Base-by-base conservation (phyloP, 2,888 invertebrate species). In the Schizotus pectinicornis region DNA sequence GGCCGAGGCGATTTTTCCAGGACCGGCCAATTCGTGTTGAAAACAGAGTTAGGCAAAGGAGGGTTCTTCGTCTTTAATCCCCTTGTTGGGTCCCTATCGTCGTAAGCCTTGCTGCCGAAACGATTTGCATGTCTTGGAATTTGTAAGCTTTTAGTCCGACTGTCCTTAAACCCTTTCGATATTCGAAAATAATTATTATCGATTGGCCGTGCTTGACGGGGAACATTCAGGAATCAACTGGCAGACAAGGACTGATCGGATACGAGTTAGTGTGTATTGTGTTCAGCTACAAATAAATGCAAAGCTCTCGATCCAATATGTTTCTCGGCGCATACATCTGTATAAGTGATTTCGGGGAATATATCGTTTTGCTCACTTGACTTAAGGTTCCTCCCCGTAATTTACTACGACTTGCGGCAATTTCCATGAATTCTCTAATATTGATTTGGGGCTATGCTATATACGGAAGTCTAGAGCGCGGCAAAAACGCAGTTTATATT, bases 21-120 rank as follows among this genome's bases (percentile, higher is more conserved):
- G 70, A 70, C 67, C 69, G 63, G 63, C 63, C 63, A 67, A 74
- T 73, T 73, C 74, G 72, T 71, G 73, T 70, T 70, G 71, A 70
- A 74, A 74, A 73, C 69, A 69, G 72, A 69, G 70, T 73, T 71
- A 71, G 62, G 65, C 55, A 62, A 63, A 68, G 66, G 59, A 68
- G 63, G 65, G 67, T 65, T 65, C 39, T 48, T 41, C 63, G 64
- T 65, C 71, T 72, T 73, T 74, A 74, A 74, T 74, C 74, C 72
- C 69, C 71, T 69, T 68, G 59, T 50, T 42, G 48, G 57, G 52
- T 37, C 53, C 41, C 48, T 51, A 56, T 56, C 56, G 46, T 46
- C 35, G 31, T 51, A 35, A 56, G 56, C 43, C 42, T 34, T 42
- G 11, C 46, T 41, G 45, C 55, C 41, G 38, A 55, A 30, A 39